These are phyloP conservation scores for Phaethornis superciliosus DNA, from an alignment of 2,113 vertebrate genomes.

Conservation along the genomic window DNA sequence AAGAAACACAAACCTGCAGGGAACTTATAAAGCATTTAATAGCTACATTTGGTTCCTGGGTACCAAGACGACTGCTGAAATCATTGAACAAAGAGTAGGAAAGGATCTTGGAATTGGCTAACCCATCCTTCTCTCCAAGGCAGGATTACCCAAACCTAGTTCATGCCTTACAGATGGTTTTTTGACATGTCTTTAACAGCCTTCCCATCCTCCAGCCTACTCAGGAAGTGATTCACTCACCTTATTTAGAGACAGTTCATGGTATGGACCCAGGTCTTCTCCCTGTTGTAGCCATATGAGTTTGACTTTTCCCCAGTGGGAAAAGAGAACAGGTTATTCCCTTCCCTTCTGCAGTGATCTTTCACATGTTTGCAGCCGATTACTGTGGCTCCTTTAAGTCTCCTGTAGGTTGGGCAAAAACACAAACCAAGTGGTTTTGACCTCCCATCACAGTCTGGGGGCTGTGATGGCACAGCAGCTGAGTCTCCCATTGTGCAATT, in stretches of 20 bases:
- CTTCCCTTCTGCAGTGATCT: background rate
- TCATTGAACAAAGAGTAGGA: background rate
- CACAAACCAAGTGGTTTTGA: background rate
- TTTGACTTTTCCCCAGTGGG: background rate
- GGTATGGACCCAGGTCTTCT: background rate
- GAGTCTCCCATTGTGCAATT: background rate
- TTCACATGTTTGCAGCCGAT: background rate
- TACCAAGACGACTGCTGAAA: background rate
- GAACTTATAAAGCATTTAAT: background rate
- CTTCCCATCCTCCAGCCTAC: background rate
- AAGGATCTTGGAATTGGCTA: background rate
- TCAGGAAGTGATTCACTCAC: slow-evolving; percentile 15
- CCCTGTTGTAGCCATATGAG: background rate
- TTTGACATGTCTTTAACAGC: background rate
- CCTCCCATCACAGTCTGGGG: background rate
- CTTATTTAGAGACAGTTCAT: background rate
- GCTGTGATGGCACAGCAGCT: background rate
- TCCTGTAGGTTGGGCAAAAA: background rate
- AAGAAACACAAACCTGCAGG: background rate
- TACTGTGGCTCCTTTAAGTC: slow-evolving; percentile 21
- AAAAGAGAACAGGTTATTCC: background rate
- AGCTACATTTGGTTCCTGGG: background rate
- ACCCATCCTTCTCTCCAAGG: background rate
- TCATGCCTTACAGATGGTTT: background rate
- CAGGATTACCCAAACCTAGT: background rate